phyloP scores from a whole-genome alignment of 2,888 invertebrate genomes.

The Euzophera pinguis region DNA sequence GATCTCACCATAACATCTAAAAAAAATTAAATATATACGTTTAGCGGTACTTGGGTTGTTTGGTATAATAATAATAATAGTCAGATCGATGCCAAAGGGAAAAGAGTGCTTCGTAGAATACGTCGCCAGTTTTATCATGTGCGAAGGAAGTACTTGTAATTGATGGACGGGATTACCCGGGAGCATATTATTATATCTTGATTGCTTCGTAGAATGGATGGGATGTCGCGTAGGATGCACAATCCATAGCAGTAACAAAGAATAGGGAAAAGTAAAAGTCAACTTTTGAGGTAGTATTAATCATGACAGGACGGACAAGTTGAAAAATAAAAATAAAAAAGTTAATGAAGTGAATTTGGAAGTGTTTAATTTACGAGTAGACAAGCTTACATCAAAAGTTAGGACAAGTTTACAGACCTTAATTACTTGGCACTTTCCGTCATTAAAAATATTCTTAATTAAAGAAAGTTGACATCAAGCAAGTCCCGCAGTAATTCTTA shows the following conservation, averaged over 20 bases:
- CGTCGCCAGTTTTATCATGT: conserved; percentile 27
- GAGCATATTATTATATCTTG: conserved; percentile 17
- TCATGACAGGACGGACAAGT: too few species aligned
- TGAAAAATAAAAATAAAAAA: too few species aligned
- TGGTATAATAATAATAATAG: conserved; percentile 18
- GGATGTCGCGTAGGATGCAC: neutral
- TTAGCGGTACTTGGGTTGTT: neutral
- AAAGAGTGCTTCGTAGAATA: conserved; percentile 28
- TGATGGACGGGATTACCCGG: conserved; percentile 32
- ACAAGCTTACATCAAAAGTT: too few species aligned
- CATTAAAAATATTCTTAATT: too few species aligned
- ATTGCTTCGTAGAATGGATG: conserved; percentile 11
- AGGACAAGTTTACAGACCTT: too few species aligned
- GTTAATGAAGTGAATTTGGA: too few species aligned
- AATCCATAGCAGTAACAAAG: neutral
- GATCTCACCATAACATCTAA: too few species aligned
- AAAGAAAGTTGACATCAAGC: too few species aligned
- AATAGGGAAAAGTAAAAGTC: neutral
- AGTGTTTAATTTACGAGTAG: too few species aligned
- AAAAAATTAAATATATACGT: too few species aligned
- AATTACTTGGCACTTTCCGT: too few species aligned
- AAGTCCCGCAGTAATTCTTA: too few species aligned
- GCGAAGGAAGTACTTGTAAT: conserved; percentile 25
- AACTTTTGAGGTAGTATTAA: neutral
- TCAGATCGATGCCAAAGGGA: conserved; percentile 32